These are phyloP conservation scores for Parnassius glacialis DNA, from an alignment of 2,888 invertebrate genomes.

Conservation along the genomic window DNA sequence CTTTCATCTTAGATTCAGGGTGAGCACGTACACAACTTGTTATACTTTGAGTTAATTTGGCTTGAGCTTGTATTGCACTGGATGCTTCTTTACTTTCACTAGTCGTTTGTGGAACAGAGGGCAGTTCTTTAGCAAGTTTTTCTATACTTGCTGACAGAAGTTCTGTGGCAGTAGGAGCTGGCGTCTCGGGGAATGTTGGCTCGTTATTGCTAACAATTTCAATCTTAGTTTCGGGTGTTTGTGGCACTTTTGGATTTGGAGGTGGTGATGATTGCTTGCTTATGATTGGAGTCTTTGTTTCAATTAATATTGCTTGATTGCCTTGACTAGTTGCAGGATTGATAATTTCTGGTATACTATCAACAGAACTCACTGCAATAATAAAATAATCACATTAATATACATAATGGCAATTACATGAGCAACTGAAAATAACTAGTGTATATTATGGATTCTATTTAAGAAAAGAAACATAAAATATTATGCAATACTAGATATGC, in stretches of 20 bases:
- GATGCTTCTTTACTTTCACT: slow-evolving; percentile 52
- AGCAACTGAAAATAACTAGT: too few relatives aligned
- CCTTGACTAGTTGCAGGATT: slow-evolving; percentile 69
- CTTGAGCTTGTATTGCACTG: slow-evolving; percentile 70
- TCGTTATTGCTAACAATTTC: slow-evolving; percentile 49
- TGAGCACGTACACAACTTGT: slow-evolving; percentile 61
- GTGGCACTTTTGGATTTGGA: slow-evolving; percentile 42
- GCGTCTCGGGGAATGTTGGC: slow-evolving; percentile 41
- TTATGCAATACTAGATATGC: too few relatives aligned
- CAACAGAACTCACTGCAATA: slow-evolving; percentile 69
- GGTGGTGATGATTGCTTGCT: slow-evolving; percentile 41
- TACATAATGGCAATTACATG: too few relatives aligned
- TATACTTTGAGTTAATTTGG: slow-evolving; percentile 70
- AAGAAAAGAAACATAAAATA: background rate
- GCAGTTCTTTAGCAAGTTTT: slow-evolving; percentile 62
- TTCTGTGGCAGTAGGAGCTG: slow-evolving; percentile 60
- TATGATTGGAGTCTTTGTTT: slow-evolving; percentile 43
- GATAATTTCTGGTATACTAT: slow-evolving; percentile 64
- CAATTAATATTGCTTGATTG: slow-evolving; percentile 49
- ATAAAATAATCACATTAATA: slow-evolving; percentile 28
- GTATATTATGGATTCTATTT: too few relatives aligned
- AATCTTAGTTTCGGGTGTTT: slow-evolving; percentile 39
- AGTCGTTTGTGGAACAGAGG: slow-evolving; percentile 35
- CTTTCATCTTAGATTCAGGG: slow-evolving; percentile 71
- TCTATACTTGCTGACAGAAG: slow-evolving; percentile 69